Evolutionary conservation across 2,888 invertebrate species (phyloP).

Genomic region (Malthinus flaveolus): DNA sequence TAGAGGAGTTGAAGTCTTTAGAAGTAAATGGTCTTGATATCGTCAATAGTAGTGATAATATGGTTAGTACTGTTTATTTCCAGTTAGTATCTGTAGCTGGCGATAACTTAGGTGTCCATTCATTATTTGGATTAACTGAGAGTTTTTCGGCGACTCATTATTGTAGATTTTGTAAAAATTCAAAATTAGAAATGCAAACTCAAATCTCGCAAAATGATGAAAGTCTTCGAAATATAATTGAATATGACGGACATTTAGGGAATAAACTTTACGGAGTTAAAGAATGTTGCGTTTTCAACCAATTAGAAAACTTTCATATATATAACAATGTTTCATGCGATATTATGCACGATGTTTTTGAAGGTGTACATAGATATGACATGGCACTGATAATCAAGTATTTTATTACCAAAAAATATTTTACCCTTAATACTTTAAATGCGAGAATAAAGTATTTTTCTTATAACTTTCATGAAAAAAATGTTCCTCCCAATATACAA

Average conservation of each 20-base stretch:
- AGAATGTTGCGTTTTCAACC: background rate
- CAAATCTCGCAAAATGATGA: background rate
- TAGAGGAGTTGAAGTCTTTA: background rate
- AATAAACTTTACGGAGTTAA: background rate
- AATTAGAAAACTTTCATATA: background rate
- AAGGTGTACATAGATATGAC: background rate
- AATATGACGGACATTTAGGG: background rate
- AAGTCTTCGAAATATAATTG: background rate
- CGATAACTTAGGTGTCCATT: background rate
- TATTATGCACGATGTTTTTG: background rate
- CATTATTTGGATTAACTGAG: background rate
- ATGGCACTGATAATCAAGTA: background rate
- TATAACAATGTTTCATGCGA: background rate
- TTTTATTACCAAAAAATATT: background rate
- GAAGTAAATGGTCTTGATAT: background rate
- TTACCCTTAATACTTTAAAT: background rate
- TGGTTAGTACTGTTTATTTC: background rate
- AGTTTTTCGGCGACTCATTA: background rate
- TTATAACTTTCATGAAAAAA: background rate
- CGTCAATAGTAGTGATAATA: background rate
- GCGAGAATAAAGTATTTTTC: background rate
- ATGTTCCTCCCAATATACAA: slow-evolving; percentile 12
- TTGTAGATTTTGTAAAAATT: background rate
- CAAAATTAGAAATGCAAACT: background rate
- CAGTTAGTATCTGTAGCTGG: too few relatives aligned